Evolutionary conservation across 2,888 invertebrate genomes (phyloP).

Genomic region (Trichogramma evanescens): DNA sequence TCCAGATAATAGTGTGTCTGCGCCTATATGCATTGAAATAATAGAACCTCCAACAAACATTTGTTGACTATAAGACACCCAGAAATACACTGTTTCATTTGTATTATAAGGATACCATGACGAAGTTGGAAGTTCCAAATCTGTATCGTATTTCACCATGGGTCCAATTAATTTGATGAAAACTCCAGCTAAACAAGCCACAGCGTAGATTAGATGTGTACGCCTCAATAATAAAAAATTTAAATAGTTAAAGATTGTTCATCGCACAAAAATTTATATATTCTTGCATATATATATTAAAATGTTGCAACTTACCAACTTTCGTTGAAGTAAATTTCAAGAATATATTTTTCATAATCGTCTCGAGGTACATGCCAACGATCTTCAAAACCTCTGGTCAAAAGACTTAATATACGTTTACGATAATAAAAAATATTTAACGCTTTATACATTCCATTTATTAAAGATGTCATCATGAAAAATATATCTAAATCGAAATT

Average conservation of each 20-base stretch:
- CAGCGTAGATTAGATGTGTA: constrained; percentile 9
- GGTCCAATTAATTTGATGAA: constrained; percentile 8
- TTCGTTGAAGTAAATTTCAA: background rate
- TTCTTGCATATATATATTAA: background rate
- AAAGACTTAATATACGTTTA: background rate
- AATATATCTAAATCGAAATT: constrained; percentile 7
- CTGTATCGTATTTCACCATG: constrained; percentile 5
- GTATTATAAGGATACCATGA: constrained; percentile 11
- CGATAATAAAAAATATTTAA: constrained; percentile 1
- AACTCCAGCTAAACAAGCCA: background rate
- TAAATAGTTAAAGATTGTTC: too few species aligned
- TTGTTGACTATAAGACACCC: constrained; percentile 14
- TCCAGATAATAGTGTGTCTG: constrained; percentile 15
- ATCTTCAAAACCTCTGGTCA: constrained; percentile 1
- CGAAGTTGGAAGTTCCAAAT: constrained; percentile 4
- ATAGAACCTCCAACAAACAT: background rate
- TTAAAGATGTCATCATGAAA: constrained; percentile 5
- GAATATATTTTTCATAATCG: constrained; percentile 4
- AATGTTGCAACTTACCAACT: constrained; percentile 3
- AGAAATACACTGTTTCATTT: constrained; percentile 1
- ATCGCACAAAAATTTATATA: background rate
- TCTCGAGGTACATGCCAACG: constrained; percentile 10
- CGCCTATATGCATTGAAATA: constrained; percentile 7
- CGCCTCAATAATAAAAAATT: background rate
- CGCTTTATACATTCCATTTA: constrained; percentile 10